phyloP scores from a whole-genome alignment of 2,888 invertebrate genomes.

The Chymomyza fuscimana region DNA sequence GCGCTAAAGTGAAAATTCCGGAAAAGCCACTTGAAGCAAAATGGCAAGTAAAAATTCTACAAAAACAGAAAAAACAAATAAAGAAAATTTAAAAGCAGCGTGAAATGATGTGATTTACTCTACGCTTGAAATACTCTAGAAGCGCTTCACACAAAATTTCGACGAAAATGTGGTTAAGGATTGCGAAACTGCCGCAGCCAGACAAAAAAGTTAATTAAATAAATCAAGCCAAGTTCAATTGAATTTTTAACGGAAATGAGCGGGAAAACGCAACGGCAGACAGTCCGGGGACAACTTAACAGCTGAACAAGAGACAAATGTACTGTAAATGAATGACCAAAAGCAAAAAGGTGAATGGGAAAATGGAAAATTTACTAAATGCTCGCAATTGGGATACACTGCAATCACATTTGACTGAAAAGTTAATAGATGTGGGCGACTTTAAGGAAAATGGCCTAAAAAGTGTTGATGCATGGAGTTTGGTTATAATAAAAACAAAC shows the following conservation, averaged over 20 bases:
- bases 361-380: background rate
- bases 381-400: no score
- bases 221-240: constrained; percentile 72
- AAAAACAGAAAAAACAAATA: background rate
- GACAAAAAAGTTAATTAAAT: constrained; percentile 66
- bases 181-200: constrained; percentile 36
- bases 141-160: background rate
- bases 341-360: background rate
- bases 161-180: background rate
- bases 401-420: no score
- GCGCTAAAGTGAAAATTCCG: background rate
- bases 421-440: no score
- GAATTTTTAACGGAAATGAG: constrained; percentile 70
- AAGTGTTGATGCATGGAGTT: no score
- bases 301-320: constrained; percentile 50
- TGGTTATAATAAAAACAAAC: no score
- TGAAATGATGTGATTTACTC: constrained; percentile 1
- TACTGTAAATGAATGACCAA: constrained; percentile 52
- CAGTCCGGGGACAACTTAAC: constrained; percentile 14
- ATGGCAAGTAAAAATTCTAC: background rate
- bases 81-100: background rate
- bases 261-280: constrained; percentile 57
- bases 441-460: no score
- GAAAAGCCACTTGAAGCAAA: background rate
- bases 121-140: background rate